Percentiles rank a stretch among this genome's conserved stretches.
Conservation (phyloP, 2,888 invertebrate species). For the Bunonema sp. region DNA sequence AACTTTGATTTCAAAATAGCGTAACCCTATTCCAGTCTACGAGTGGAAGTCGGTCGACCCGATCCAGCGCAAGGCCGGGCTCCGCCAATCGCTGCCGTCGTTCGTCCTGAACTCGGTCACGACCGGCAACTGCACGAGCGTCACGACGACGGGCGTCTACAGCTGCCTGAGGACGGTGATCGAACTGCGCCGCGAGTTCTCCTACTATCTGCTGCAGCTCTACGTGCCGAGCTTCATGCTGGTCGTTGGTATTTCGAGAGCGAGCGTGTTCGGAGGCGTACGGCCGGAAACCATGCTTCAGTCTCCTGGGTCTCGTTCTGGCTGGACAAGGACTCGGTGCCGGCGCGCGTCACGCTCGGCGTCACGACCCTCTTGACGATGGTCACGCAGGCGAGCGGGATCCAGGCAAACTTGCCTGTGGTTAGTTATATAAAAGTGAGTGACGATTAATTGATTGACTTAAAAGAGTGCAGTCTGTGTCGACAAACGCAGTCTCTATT, state of each 20-base stretch:
- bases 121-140: conserved; percentile 64
- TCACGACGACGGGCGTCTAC: conserved; percentile 30
- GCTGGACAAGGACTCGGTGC: conserved; percentile 44
- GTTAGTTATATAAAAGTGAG: conserved; percentile 7
- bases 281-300: no score
- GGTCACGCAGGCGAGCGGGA: conserved; percentile 5
- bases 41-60: conserved; percentile 82
- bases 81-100: conserved; percentile 60
- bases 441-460: no score
- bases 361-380: background rate
- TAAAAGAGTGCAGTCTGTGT: no score
- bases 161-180: conserved; percentile 36
- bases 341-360: conserved; percentile 42
- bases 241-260: no score
- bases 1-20: background rate
- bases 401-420: conserved; percentile 7
- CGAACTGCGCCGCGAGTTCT: conserved; percentile 65
- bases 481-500: no score
- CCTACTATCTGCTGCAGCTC: conserved; percentile 57
- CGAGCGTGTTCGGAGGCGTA: no score
- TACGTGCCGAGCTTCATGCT: conserved; percentile 91
- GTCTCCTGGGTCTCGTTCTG: conserved; percentile 30
- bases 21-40: conserved; percentile 53
- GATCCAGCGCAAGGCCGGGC: conserved; percentile 65
- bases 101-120: conserved; percentile 81